Conservation (phyloP, 2,888 invertebrate species). For the Alitta virens region DNA sequence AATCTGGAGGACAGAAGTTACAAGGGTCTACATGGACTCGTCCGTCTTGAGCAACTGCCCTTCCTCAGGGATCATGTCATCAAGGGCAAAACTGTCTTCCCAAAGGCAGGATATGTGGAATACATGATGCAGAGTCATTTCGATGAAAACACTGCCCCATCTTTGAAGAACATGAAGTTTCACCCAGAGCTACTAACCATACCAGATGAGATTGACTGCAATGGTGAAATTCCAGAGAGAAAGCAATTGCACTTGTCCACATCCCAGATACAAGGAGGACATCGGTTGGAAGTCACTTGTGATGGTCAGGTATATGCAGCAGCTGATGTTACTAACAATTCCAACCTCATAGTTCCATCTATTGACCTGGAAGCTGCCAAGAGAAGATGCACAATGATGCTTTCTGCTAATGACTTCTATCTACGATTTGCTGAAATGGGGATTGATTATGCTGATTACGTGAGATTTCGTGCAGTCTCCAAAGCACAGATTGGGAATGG, state of each 20-base stretch:
- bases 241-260: background rate
- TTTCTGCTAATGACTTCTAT: slow-evolving; percentile 10
- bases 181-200: background rate
- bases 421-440: slow-evolving; percentile 6
- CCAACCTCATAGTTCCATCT: background rate
- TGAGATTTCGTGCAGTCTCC: slow-evolving; percentile 3
- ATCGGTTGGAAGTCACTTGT: background rate
- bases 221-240: slow-evolving; percentile 3
- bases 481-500: slow-evolving; percentile 8
- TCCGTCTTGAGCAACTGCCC: background rate
- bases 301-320: slow-evolving; percentile 1
- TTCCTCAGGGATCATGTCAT: slow-evolving; percentile 15
- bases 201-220: background rate
- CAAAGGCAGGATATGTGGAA: slow-evolving; percentile 18
- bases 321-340: background rate
- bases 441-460: slow-evolving; percentile 10
- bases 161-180: slow-evolving; percentile 10
- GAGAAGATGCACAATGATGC: background rate
- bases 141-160: background rate
- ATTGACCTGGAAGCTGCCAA: background rate
- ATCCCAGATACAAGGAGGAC: background rate
- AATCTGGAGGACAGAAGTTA: slow-evolving; percentile 8
- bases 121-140: slow-evolving; percentile 2
- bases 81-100: slow-evolving; percentile 16
- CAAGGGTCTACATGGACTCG: slow-evolving; percentile 7